These are phyloP conservation scores for Edolisoma coerulescens DNA, from an alignment of 2,113 vertebrate species.

Conservation along the genomic window DNA sequence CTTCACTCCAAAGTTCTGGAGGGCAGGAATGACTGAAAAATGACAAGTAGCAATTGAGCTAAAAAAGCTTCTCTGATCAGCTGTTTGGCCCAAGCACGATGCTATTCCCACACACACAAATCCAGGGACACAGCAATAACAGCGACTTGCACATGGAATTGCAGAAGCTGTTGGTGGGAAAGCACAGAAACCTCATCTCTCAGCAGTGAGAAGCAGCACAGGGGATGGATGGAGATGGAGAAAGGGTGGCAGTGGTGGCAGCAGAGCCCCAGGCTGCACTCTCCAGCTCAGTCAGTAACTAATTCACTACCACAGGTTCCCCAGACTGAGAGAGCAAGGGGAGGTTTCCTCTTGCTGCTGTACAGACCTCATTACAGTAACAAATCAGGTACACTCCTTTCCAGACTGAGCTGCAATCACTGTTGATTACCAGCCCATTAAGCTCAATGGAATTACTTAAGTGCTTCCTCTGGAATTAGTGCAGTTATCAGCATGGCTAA, in stretches of 20 bases:
- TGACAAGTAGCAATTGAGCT: accelerated
- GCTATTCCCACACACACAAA: neutral
- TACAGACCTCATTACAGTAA: neutral
- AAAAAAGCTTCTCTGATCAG: neutral
- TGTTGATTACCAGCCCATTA: neutral
- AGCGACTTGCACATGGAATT: accelerated
- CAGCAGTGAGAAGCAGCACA: neutral
- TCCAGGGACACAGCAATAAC: accelerated
- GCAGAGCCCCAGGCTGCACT: neutral
- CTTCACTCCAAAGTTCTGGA: neutral
- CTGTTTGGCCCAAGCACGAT: neutral
- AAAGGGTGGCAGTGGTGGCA: neutral
- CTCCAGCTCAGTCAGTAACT: neutral
- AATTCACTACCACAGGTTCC: neutral
- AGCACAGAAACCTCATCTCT: accelerated
- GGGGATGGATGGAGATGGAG: neutral
- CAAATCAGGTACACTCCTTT: neutral
- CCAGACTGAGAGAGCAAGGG: neutral
- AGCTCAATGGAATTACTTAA: neutral
- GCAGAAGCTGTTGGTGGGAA: neutral
- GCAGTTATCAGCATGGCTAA: neutral
- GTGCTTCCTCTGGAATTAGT: neutral
- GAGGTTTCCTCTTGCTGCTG: neutral
- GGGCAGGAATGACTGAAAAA: neutral
- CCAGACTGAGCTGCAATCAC: neutral